Percentiles rank a stretch among this genome's conserved stretches.
phyloP scores from a whole-genome alignment of 2,797 vertebrate genomes.

The Gymnothorax javanicus region DNA sequence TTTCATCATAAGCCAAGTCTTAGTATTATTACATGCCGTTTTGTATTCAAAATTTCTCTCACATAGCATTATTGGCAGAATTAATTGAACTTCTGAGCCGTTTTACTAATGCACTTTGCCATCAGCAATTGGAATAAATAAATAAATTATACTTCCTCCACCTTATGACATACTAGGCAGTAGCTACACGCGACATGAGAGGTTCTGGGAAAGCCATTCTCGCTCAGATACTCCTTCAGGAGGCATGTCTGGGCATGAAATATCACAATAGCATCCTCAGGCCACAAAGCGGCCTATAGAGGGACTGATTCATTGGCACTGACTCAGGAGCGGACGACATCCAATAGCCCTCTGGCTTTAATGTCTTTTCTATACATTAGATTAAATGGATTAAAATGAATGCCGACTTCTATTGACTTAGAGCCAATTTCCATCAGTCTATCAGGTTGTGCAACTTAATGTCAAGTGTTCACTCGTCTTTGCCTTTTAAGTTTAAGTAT shows the following conservation, averaged over 20 bases:
- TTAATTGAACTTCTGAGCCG: no score
- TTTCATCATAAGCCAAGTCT: background rate
- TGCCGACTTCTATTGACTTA: background rate
- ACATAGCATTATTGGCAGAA: background rate
- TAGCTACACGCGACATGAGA: background rate
- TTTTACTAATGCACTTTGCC: background rate
- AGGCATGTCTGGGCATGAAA: constrained; percentile 11
- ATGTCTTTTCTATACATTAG: background rate
- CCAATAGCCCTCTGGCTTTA: background rate
- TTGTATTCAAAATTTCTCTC: background rate
- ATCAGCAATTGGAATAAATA: background rate
- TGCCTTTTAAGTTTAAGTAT: background rate
- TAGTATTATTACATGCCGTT: background rate
- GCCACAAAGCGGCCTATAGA: background rate
- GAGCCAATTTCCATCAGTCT: background rate
- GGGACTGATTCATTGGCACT: background rate
- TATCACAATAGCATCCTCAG: background rate
- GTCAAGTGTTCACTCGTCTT: background rate
- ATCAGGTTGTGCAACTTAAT: background rate
- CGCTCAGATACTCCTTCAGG: background rate
- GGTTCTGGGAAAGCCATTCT: background rate
- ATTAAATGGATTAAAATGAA: background rate
- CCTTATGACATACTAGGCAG: background rate
- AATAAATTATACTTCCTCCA: background rate
- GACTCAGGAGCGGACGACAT: background rate